Evolutionary conservation across 2,797 vertebrate genomes (phyloP).

Genomic region (Chrysocyon brachyurus): DNA sequence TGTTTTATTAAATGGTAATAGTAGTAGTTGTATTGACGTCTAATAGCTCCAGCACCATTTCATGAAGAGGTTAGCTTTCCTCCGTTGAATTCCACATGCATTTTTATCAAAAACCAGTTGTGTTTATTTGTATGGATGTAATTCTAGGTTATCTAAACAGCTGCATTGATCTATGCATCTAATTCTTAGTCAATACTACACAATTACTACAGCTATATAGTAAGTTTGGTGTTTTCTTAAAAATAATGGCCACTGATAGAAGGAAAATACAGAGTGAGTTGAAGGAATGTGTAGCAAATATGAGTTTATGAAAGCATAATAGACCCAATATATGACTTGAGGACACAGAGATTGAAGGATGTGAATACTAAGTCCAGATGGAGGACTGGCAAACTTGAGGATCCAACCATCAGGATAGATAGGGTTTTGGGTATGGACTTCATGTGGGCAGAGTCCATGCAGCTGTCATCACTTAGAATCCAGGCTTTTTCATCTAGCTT

Average conservation of each 20-base stretch:
- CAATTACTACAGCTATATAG: not conserved
- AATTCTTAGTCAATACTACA: not conserved
- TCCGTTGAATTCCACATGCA: not conserved
- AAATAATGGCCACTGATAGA: not conserved
- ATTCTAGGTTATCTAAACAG: not conserved
- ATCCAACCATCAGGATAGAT: not conserved
- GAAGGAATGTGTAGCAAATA: not conserved
- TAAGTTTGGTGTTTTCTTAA: conserved; percentile 6
- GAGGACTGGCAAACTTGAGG: not conserved
- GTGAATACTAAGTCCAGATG: not conserved
- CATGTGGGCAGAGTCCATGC: not conserved
- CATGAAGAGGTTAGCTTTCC: not conserved
- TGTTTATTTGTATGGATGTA: not conserved
- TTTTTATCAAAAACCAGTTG: not conserved
- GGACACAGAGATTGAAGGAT: not conserved
- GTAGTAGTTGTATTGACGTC: not conserved
- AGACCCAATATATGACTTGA: not conserved
- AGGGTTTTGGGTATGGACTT: no score
- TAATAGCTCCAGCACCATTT: not conserved
- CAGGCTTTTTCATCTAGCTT: not conserved
- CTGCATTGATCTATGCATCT: not conserved
- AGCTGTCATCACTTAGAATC: not conserved
- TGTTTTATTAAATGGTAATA: not conserved
- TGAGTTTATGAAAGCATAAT: not conserved
- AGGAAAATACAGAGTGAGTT: not conserved